A percentile compares a stretch with the other conserved stretches of the same genome.
phyloP scores from a whole-genome alignment of 2,113 vertebrate species.

The Thomomys bottae region DNA sequence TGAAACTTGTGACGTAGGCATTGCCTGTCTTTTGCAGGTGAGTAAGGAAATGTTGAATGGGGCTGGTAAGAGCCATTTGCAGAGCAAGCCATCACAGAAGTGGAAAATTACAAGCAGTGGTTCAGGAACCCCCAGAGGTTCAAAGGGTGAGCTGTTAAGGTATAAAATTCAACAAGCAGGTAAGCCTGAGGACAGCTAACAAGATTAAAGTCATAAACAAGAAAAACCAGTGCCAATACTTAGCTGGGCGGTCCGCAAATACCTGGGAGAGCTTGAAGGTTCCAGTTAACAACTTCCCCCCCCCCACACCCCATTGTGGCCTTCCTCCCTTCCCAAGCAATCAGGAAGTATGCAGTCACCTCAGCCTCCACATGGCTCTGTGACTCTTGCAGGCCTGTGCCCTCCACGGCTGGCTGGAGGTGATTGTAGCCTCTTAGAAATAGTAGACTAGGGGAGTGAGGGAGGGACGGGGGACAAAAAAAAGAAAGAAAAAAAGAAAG shows the following conservation, averaged over 20 bases:
- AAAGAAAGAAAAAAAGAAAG: too few relatives aligned
- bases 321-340: not conserved
- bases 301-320: not conserved
- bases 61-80: not conserved
- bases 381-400: not conserved
- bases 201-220: constrained; percentile 42
- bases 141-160: not conserved
- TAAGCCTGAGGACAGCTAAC: not conserved
- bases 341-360: not conserved
- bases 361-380: not conserved
- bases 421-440: not conserved
- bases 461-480: too few relatives aligned
- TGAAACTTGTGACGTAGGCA: not conserved
- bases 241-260: not conserved
- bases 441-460: not conserved
- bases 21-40: constrained; percentile 17
- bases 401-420: not conserved
- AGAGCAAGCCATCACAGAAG: not conserved
- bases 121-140: not conserved
- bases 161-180: not conserved
- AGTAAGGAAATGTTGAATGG: constrained; percentile 24
- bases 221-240: not conserved
- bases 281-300: not conserved
- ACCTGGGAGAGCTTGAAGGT: not conserved
- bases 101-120: constrained; percentile 46